These are phyloP conservation scores for Epistrophe eligans DNA, from an alignment of 2,888 invertebrate genomes.

Conservation along the genomic window DNA sequence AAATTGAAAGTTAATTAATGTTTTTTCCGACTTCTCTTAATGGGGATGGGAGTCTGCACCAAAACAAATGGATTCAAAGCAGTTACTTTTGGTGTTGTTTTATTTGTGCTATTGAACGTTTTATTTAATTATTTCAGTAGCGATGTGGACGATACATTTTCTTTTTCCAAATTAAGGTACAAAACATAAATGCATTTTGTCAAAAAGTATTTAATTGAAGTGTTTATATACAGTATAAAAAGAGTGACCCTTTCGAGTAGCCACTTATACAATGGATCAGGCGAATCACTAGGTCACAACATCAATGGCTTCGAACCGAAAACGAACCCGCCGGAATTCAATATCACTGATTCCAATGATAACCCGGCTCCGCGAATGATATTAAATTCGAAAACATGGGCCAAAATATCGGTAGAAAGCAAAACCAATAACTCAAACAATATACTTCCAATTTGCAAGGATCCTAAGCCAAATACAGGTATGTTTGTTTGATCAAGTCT, in stretches of 20 bases:
- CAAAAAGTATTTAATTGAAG: neutral
- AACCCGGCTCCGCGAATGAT: constrained; percentile 13
- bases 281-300: constrained; percentile 30
- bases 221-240: constrained; percentile 60
- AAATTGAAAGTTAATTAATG: constrained; percentile 67
- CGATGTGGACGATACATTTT: constrained; percentile 79
- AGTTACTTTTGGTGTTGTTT: constrained; percentile 79
- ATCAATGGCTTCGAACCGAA: constrained; percentile 62
- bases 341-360: constrained; percentile 53
- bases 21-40: constrained; percentile 64
- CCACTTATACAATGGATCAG: constrained; percentile 42
- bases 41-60: constrained; percentile 78
- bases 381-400: constrained; percentile 10
- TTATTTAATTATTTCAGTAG: constrained; percentile 81
- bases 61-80: constrained; percentile 79
- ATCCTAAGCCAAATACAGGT: constrained; percentile 62
- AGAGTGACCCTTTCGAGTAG: constrained; percentile 35
- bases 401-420: constrained; percentile 33
- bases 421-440: constrained; percentile 38
- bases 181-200: neutral
- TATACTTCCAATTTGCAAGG: constrained; percentile 59
- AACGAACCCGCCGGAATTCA: constrained; percentile 39
- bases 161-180: constrained; percentile 81
- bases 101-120: constrained; percentile 80
- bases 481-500: neutral